A percentile compares a stretch with the other conserved stretches of the same genome.
These are phyloP conservation scores for Arctocebus calabarensis DNA, from an alignment of 2,797 vertebrate genomes.

Conservation along the genomic window DNA sequence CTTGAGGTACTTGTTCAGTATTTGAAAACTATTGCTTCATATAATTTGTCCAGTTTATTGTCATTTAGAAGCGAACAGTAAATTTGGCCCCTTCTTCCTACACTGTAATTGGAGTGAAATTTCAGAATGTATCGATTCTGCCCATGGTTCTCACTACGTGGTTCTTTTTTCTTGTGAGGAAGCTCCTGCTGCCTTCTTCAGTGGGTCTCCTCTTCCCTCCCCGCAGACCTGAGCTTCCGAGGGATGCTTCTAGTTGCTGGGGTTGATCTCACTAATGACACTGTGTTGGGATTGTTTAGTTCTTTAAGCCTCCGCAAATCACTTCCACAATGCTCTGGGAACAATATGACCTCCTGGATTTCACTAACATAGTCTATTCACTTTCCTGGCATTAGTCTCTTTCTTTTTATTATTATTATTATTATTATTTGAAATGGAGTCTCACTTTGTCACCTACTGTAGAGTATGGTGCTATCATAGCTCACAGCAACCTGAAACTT, in stretches of 20 bases:
- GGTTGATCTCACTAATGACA: neutral
- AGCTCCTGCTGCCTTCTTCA: neutral
- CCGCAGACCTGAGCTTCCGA: neutral
- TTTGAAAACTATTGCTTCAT: neutral
- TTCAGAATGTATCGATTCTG: neutral
- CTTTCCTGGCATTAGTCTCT: neutral
- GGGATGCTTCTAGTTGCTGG: neutral
- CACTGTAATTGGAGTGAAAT: neutral
- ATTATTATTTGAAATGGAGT: too few relatives aligned
- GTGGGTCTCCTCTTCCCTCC: neutral
- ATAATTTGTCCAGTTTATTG: neutral
- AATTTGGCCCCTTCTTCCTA: too few relatives aligned
- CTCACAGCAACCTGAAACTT: too few relatives aligned
- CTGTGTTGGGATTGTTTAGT: neutral
- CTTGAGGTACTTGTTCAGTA: neutral
- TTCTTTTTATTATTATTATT: too few relatives aligned
- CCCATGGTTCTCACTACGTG: neutral
- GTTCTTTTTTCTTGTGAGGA: neutral
- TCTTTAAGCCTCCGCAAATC: neutral
- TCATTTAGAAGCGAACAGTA: neutral
- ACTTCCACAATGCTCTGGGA: conserved; percentile 34
- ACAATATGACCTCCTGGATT: neutral
- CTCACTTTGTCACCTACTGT: too few relatives aligned
- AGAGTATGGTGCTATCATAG: too few relatives aligned
- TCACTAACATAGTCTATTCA: neutral